Evolutionary conservation across 2,113 vertebrate genomes (phyloP).

Genomic region (Xenopus laevis): DNA sequence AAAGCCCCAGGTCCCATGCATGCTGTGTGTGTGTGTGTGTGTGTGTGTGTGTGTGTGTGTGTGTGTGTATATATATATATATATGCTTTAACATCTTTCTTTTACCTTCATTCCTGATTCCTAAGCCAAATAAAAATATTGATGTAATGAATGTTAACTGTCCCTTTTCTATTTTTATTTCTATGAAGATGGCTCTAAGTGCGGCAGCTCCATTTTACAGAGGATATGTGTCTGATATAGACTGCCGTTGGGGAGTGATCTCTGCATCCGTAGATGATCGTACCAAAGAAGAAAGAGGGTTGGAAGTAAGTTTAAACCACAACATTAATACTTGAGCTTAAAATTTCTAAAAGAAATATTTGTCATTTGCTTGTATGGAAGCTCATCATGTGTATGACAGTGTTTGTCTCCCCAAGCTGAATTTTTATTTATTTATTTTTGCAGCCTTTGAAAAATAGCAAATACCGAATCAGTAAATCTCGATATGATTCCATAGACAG

Average conservation of each 20-base stretch:
- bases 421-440: constrained; percentile 61
- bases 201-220: constrained; percentile 97
- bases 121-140: too few species aligned
- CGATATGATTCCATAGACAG: constrained; percentile 98
- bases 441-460: constrained; percentile 90
- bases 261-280: constrained; percentile 95
- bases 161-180: neutral
- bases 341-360: too few species aligned
- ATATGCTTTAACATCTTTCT: too few species aligned
- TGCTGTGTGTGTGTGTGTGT: too few species aligned
- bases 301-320: constrained; percentile 58
- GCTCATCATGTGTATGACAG: too few species aligned
- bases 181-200: constrained; percentile 89
- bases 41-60: too few species aligned
- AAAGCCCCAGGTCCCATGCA: too few species aligned
- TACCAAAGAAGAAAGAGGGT: constrained; percentile 87
- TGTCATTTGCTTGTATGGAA: too few species aligned
- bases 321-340: too few species aligned
- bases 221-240: constrained; percentile 90
- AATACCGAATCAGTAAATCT: constrained; percentile 93
- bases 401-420: constrained; percentile 45
- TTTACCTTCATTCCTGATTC: too few species aligned
- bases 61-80: too few species aligned
- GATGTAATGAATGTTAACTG: too few species aligned
- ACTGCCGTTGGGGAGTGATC: constrained; percentile 97